phyloP scores from a whole-genome alignment of 2,113 vertebrate genomes.

The Cryptotis parvus region DNA sequence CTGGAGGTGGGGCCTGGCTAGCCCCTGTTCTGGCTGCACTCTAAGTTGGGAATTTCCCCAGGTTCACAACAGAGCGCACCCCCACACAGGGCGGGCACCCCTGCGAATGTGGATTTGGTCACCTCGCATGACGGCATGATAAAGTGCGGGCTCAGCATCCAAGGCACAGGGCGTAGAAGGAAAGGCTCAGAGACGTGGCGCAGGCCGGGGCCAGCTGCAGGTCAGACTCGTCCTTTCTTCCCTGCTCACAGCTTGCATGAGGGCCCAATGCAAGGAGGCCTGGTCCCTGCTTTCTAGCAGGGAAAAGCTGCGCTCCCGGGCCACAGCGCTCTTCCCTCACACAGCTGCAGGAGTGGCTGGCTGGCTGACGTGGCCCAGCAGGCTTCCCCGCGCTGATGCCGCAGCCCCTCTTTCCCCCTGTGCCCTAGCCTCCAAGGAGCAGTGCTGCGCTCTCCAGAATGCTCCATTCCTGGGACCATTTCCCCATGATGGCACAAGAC shows the following conservation, averaged over 20 bases:
- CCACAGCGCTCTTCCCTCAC: neutral
- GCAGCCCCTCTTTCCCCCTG: neutral
- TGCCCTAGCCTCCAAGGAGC: neutral
- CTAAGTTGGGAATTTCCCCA: neutral
- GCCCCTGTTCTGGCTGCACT: neutral
- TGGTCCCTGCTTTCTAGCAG: neutral
- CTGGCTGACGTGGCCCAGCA: neutral
- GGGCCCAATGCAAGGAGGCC: slow-evolving; percentile 1
- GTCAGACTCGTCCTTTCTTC: neutral
- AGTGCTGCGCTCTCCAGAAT: neutral
- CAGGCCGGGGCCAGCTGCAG: accelerated
- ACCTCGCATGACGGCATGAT: slow-evolving; percentile 42
- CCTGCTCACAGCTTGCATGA: neutral
- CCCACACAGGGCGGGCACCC: neutral
- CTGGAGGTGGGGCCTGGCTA: neutral
- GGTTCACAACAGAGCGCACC: accelerated
- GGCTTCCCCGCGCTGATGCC: neutral
- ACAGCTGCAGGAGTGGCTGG: too few species aligned
- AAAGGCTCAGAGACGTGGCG: neutral
- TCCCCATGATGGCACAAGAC: slow-evolving; percentile 2
- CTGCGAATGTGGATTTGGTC: neutral
- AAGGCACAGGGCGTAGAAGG: slow-evolving; percentile 4
- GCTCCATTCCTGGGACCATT: neutral
- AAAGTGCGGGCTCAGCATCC: slow-evolving; percentile 40
- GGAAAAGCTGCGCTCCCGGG: neutral